Base-by-base conservation (phyloP, 2,797 vertebrate genomes). In the Chiroxiphia lanceolata region DNA sequence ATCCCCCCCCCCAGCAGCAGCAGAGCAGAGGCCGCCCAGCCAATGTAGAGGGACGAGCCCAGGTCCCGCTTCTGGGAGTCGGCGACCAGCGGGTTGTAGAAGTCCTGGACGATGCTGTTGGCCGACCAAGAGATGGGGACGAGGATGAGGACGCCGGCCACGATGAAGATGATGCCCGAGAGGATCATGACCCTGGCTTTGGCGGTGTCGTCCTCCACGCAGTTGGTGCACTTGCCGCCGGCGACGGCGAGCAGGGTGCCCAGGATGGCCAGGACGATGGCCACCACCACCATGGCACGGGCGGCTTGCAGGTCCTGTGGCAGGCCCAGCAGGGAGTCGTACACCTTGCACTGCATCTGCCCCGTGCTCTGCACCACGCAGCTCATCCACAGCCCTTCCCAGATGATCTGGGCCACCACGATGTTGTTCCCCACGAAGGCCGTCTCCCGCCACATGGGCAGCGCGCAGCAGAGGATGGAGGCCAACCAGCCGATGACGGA, bases 311-410 rank as follows among this genome's bases (percentile, higher is more conserved):
- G 98, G 95, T 99, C 99, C 92, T 98, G 98, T 0, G 98, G 97
- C 76, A 99, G 95, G 3, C 98, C 98, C 95, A 99, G 97, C 98
- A 99, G 77, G 11, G 99, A 99, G 97, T 99, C 98, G 11, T 99
- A 98, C 59, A 99, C 96, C 92, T 98, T 99, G 83, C 99, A 99
- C 94, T 99, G 99, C 98, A 99, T 99, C 97, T 99, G 99, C 14
- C 99, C 99, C 0, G 99, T 99, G 97, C 99, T 99, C 97, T 99
- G 99, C 68, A 99, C 98, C 96, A 99, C 98, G 7, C 99, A 99
- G 97, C 45, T 98, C 99, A 99, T 99, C 99, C 99, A 99, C 94
- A 99, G 95, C 45, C 99, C 99, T 71, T 99, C 99, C 99, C 99
- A 99, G 96, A 98, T 98, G 77, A 98, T 98, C 97, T 99, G 99